phyloP scores from a whole-genome alignment of 1,140 invertebrate genomes.

The Capitella teleta region DNA sequence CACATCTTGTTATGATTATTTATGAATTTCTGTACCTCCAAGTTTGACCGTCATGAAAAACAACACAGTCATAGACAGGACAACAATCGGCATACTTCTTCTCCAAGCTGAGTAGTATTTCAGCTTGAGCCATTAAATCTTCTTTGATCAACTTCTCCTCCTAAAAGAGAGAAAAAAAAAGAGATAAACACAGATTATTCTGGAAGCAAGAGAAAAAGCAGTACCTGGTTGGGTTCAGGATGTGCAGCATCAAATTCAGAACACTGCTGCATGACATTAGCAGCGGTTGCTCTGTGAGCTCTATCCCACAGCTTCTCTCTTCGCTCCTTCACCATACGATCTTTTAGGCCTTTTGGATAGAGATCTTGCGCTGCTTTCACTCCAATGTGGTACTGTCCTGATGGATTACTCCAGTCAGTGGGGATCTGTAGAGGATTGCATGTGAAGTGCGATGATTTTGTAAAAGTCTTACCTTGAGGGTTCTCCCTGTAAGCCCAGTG shows the following conservation, averaged over 20 bases:
- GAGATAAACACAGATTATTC: background rate
- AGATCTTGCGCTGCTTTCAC: conserved; percentile 75
- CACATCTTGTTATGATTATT: no score
- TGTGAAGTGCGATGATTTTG: background rate
- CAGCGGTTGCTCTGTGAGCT: conserved; percentile 61
- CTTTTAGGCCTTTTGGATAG: conserved; percentile 65
- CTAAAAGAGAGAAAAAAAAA: conserved; percentile 20
- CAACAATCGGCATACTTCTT: conserved; percentile 80
- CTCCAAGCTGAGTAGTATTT: conserved; percentile 66
- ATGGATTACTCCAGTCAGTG: conserved; percentile 68
- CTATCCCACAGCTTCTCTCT: conserved; percentile 79
- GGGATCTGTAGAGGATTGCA: conserved; percentile 57
- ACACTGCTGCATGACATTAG: conserved; percentile 60
- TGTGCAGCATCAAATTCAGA: conserved; percentile 47
- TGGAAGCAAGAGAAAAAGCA: background rate
- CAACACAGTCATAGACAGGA: conserved; percentile 83
- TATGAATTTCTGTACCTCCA: no score
- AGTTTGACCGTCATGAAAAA: conserved; percentile 73
- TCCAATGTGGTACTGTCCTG: conserved; percentile 66
- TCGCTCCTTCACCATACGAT: conserved; percentile 68
- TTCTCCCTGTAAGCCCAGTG: conserved; percentile 73
- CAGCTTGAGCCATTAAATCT: conserved; percentile 74
- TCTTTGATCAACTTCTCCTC: conserved; percentile 78
- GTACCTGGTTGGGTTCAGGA: conserved; percentile 38
- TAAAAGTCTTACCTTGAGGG: conserved; percentile 59